A percentile compares a stretch with the other conserved stretches of the same genome.
Conservation (phyloP, 2,797 vertebrate genomes). For the Phaenicophaeus curvirostris region DNA sequence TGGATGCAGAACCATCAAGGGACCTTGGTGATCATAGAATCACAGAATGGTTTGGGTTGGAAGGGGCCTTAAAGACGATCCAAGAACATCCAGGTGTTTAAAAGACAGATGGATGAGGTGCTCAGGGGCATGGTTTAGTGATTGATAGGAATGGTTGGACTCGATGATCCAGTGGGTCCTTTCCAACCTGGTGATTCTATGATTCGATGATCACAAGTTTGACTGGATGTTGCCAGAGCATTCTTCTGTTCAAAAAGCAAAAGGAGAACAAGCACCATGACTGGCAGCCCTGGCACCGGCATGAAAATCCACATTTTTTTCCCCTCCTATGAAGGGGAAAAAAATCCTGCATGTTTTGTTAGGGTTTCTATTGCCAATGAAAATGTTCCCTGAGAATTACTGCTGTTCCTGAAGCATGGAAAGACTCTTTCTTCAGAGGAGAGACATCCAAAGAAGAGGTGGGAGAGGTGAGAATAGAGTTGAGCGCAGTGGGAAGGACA, state of each 20-base stretch:
- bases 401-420: background rate
- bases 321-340: rapidly evolving
- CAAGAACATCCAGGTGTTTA: no score
- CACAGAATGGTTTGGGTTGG: no score
- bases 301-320: background rate
- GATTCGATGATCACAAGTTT: background rate
- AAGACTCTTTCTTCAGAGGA: background rate
- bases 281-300: background rate
- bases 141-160: no score
- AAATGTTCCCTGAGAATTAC: background rate
- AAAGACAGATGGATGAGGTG: no score
- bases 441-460: background rate
- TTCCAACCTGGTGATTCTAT: no score
- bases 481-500: background rate
- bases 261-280: background rate
- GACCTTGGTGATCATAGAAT: background rate
- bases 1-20: background rate
- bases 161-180: no score
- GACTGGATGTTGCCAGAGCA: background rate
- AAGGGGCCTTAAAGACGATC: no score
- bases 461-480: background rate
- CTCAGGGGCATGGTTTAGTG: no score
- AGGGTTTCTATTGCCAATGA: background rate
- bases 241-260: background rate
- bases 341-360: background rate